Conservation (phyloP, 2,888 invertebrate species). For the Nymphalis polychloros region DNA sequence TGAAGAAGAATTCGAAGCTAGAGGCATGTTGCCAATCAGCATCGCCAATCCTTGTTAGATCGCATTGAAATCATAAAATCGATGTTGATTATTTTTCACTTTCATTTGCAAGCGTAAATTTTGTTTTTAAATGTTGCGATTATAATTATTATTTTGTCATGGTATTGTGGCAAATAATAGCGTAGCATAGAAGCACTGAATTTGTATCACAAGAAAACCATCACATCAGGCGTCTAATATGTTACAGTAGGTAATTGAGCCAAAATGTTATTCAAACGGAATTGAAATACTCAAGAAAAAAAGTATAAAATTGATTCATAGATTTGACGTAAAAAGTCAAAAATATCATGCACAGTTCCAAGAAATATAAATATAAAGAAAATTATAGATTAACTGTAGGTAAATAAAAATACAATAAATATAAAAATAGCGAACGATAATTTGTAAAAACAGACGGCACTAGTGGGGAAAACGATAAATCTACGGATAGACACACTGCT, state of each 20-base stretch:
- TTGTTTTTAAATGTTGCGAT: conserved; percentile 17
- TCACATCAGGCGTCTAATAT: conserved; percentile 67
- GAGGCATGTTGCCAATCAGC: conserved; percentile 57
- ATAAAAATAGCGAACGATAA: conserved; percentile 31
- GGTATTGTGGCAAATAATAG: conserved; percentile 56
- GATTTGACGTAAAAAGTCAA: conserved; percentile 12
- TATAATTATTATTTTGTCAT: background rate
- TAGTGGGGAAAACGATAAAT: conserved; percentile 57
- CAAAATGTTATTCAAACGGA: conserved; percentile 53
- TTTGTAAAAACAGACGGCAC: conserved; percentile 50
- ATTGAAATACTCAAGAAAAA: conserved; percentile 21
- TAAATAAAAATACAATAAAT: conserved; percentile 26
- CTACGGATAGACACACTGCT: conserved; percentile 60
- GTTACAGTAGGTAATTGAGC: conserved; percentile 64
- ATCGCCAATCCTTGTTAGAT: conserved; percentile 17
- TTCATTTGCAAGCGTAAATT: conserved; percentile 29
- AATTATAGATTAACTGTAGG: conserved; percentile 1
- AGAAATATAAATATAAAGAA: conserved; percentile 23
- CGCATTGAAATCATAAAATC: background rate
- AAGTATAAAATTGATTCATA: conserved; percentile 15
- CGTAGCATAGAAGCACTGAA: conserved; percentile 59
- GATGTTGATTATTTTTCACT: conserved; percentile 7
- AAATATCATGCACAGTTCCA: conserved; percentile 36
- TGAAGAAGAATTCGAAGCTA: conserved; percentile 74
- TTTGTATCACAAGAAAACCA: conserved; percentile 51